Conservation (phyloP, 2,113 vertebrate species). For the Chaetops frenatus region DNA sequence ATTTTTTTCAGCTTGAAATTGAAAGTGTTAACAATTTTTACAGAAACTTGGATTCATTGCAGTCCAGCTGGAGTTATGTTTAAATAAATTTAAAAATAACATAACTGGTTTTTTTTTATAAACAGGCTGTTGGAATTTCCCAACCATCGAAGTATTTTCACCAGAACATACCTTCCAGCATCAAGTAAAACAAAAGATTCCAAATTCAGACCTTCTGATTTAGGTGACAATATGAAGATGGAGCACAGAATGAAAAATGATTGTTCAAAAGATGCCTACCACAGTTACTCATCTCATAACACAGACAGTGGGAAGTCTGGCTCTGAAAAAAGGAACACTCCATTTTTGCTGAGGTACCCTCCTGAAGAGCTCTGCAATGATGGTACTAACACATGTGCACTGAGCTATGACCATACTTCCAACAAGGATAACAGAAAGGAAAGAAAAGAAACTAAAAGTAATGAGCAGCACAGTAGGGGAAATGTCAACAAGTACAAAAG, state of each 20-base stretch:
- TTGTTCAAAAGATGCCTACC: slow-evolving; percentile 48
- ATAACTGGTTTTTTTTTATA: neutral
- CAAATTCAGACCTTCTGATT: slow-evolving; percentile 52
- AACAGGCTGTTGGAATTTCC: slow-evolving; percentile 68
- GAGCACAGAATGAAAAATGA: slow-evolving; percentile 60
- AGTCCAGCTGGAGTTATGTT: neutral
- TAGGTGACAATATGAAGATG: slow-evolving; percentile 39
- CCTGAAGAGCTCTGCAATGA: slow-evolving; percentile 47
- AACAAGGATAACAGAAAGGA: slow-evolving; percentile 63
- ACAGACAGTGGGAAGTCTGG: slow-evolving; percentile 42
- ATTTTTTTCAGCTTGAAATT: neutral
- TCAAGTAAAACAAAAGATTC: slow-evolving; percentile 62
- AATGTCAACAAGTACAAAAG: slow-evolving; percentile 48
- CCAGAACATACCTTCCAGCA: neutral
- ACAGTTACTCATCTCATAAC: slow-evolving; percentile 38
- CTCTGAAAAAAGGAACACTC: slow-evolving; percentile 59
- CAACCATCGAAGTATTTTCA: slow-evolving; percentile 59
- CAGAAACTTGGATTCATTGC: neutral
- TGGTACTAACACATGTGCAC: neutral
- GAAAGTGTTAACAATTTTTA: neutral
- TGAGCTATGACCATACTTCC: slow-evolving; percentile 34
- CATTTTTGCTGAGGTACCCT: neutral
- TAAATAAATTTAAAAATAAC: neutral
- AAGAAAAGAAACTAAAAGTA: slow-evolving; percentile 59
- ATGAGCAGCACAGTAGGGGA: slow-evolving; percentile 36